Evolutionary conservation across 2,797 vertebrate genomes (phyloP).

Genomic region (Neosalanx taihuensis): DNA sequence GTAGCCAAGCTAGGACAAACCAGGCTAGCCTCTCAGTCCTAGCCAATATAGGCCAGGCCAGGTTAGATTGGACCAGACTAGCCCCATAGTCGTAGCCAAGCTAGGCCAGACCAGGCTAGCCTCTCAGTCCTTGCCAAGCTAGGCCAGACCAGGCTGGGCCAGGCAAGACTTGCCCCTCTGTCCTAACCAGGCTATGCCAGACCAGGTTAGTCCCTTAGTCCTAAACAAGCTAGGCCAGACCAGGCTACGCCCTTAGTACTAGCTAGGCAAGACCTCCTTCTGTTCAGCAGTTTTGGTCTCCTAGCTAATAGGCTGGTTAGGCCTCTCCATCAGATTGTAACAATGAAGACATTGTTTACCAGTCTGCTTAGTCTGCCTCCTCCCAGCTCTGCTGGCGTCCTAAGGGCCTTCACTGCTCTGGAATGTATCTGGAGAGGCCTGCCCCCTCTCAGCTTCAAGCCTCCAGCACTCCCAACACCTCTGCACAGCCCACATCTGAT

Average conservation of each 20-base stretch:
- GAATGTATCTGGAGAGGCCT: conserved; percentile 20
- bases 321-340: conserved; percentile 24
- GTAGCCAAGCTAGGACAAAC: too few species aligned
- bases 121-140: too few species aligned
- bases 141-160: too few species aligned
- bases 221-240: neutral
- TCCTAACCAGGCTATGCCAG: too few species aligned
- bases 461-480: neutral
- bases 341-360: conserved; percentile 34
- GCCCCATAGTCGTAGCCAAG: neutral
- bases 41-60: neutral
- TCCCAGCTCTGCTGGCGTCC: conserved; percentile 21
- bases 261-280: neutral
- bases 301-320: conserved; percentile 32
- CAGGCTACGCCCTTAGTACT: neutral
- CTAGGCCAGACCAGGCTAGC: neutral
- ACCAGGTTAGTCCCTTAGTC: neutral
- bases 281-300: conserved; percentile 28
- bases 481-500: neutral
- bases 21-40: neutral
- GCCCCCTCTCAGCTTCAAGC: neutral
- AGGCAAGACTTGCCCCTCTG: too few species aligned
- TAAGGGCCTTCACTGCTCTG: conserved; percentile 17
- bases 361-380: conserved; percentile 14
- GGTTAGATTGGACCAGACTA: neutral